Percentiles rank a stretch among this genome's conserved stretches.
Evolutionary conservation across 2,113 vertebrate species (phyloP).

Genomic region (Microcebus lehilahytsara): DNA sequence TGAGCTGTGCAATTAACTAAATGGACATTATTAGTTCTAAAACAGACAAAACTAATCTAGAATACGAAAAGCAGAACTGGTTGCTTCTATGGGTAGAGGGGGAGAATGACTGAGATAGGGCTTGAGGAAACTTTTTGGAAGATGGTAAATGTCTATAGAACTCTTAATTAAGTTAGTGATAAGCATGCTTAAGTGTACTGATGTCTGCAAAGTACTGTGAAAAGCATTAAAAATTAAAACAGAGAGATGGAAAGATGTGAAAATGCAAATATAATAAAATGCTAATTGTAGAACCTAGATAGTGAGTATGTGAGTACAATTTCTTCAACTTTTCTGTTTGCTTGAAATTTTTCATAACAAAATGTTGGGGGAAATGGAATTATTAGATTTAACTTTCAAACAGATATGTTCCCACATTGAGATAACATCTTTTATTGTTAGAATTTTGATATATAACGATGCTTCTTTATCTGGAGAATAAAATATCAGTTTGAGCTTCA

Average conservation of each 20-base stretch:
- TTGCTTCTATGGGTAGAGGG: neutral
- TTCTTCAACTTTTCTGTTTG: slow-evolving; percentile 10
- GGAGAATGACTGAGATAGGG: neutral
- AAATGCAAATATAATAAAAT: neutral
- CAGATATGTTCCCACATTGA: neutral
- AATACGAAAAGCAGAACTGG: neutral
- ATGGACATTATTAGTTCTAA: slow-evolving; percentile 13
- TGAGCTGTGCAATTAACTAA: slow-evolving; percentile 23
- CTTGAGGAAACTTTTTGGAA: neutral
- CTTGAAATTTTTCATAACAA: slow-evolving; percentile 35
- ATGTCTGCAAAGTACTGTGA: neutral
- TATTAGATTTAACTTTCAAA: slow-evolving; percentile 27
- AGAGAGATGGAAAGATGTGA: neutral
- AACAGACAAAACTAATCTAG: neutral
- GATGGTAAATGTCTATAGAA: neutral
- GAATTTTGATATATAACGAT: neutral
- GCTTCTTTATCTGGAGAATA: slow-evolving; percentile 30
- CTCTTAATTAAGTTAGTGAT: neutral
- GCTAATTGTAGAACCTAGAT: neutral
- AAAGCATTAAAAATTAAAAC: slow-evolving; percentile 17
- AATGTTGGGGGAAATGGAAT: neutral
- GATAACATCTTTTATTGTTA: neutral
- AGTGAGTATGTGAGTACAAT: neutral
- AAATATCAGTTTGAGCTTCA: slow-evolving; percentile 35
- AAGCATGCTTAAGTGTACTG: neutral